Conservation (phyloP, 2,888 invertebrate species). For the Oegoconia quadripuncta region DNA sequence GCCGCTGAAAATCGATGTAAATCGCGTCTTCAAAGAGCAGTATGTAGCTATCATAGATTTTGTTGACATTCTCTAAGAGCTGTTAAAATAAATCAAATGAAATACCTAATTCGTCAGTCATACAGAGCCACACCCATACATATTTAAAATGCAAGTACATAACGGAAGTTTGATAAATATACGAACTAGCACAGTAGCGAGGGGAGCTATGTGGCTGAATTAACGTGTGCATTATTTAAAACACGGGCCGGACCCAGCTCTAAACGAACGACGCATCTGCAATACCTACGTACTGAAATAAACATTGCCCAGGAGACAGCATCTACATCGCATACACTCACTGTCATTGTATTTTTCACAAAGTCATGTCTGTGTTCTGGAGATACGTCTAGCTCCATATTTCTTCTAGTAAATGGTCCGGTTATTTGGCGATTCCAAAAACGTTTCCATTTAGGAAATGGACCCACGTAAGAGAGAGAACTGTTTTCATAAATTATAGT, state of each 20-base stretch:
- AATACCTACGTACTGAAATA: constrained; percentile 34
- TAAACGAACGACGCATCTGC: constrained; percentile 36
- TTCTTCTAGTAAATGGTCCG: constrained; percentile 1
- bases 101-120: too few species aligned
- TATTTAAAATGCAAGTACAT: too few species aligned
- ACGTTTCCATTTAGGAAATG: constrained; percentile 42
- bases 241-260: constrained; percentile 21
- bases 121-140: too few species aligned
- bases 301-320: constrained; percentile 22
- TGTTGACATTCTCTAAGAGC: too few species aligned
- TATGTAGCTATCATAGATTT: too few species aligned
- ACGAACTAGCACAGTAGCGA: background rate
- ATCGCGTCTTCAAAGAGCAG: too few species aligned
- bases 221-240: constrained; percentile 38
- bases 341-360: background rate
- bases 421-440: constrained; percentile 20
- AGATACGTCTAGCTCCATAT: too few species aligned
- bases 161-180: constrained; percentile 11
- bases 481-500: constrained; percentile 12
- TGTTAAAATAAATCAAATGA: too few species aligned
- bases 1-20: too few species aligned
- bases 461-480: constrained; percentile 15
- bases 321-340: constrained; percentile 20
- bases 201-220: constrained; percentile 16
- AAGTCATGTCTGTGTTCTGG: too few species aligned